phyloP scores from a whole-genome alignment of 2,888 invertebrate species.

The Linhomoeus sp. region DNA sequence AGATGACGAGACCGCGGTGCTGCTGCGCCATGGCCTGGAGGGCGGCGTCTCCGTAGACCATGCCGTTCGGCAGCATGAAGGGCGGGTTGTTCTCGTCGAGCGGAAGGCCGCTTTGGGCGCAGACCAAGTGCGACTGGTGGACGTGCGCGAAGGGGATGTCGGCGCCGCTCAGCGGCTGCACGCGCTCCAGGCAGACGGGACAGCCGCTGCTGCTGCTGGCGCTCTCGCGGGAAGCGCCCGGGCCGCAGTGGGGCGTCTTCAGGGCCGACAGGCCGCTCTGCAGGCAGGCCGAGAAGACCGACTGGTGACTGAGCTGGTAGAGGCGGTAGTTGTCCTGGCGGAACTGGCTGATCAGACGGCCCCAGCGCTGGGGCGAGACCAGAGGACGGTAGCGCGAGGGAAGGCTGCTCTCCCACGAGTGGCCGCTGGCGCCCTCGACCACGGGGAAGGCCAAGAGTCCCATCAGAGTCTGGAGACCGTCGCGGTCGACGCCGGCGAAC shows the following conservation, averaged over 20 bases:
- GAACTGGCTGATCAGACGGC: constrained; percentile 64
- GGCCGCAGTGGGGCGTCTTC: constrained; percentile 52
- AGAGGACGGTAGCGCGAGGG: too few relatives aligned
- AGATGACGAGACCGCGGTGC: constrained; percentile 72
- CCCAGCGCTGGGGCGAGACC: constrained; percentile 45
- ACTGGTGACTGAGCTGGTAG: constrained; percentile 72
- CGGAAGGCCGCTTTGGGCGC: constrained; percentile 58
- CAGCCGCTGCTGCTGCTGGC: constrained; percentile 9
- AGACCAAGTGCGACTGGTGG: constrained; percentile 61
- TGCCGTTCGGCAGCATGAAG: constrained; percentile 94
- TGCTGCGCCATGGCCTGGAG: constrained; percentile 68
- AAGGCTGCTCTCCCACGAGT: too few relatives aligned
- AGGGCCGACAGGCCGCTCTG: constrained; percentile 83
- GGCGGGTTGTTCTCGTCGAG: constrained; percentile 83
- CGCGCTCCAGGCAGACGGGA: constrained; percentile 25
- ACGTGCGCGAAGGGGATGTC: constrained; percentile 75
- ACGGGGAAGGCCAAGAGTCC: constrained; percentile 9
- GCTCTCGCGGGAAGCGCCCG: too few relatives aligned
- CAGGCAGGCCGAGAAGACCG: constrained; percentile 70
- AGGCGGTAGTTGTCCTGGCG: constrained; percentile 77
- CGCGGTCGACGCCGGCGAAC: background rate
- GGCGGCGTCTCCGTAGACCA: constrained; percentile 49
- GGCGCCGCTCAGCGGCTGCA: constrained; percentile 57
- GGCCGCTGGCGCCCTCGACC: background rate
- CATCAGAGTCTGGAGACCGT: constrained; percentile 8